These are phyloP conservation scores for Uropetala carovei DNA, from an alignment of 2,888 invertebrate species.

Conservation along the genomic window DNA sequence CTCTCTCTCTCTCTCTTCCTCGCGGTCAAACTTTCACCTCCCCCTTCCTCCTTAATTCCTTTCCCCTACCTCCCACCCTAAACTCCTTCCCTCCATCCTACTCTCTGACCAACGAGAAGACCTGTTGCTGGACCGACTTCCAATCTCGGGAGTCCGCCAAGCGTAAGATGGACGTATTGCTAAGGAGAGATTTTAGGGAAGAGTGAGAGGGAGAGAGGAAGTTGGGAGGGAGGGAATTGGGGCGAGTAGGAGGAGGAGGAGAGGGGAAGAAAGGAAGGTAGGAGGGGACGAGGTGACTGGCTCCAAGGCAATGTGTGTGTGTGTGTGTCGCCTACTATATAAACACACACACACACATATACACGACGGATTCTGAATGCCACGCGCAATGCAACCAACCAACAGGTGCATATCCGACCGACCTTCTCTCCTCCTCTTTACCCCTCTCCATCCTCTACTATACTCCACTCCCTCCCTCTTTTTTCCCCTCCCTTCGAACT, in stretches of 20 bases:
- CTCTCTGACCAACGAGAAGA: conserved; percentile 34
- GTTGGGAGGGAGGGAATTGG: background rate
- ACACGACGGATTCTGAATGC: conserved; percentile 2
- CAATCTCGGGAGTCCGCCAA: conserved; percentile 19
- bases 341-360: no score
- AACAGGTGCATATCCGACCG: background rate
- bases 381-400: background rate
- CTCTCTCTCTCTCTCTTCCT: background rate
- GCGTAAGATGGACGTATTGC: conserved; percentile 53
- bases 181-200: background rate
- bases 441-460: no score
- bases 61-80: background rate
- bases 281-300: no score
- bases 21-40: background rate
- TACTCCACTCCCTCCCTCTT: no score
- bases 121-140: conserved; percentile 58
- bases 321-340: background rate
- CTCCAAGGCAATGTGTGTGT: no score
- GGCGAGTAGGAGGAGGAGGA: background rate
- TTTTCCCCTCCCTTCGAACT: background rate
- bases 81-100: background rate
- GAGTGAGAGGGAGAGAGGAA: background rate
- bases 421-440: no score
- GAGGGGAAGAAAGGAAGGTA: no score
- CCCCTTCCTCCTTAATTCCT: background rate